These are phyloP conservation scores for Rhabdophis nuchalis DNA, from an alignment of 2,797 vertebrate species.

Conservation along the genomic window DNA sequence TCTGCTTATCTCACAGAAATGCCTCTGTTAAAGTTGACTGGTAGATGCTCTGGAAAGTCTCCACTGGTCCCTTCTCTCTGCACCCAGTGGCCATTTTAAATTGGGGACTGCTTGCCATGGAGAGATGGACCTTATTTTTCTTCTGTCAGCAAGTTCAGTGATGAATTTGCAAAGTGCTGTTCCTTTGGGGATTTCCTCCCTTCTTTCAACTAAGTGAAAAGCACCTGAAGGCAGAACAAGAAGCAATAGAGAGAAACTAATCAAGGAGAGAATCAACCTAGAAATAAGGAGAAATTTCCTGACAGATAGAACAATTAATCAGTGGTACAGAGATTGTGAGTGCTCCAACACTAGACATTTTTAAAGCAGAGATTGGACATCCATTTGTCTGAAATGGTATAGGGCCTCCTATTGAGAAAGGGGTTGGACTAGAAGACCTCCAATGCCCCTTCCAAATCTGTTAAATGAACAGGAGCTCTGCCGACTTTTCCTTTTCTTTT, in stretches of 20 bases:
- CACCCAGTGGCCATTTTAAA: background rate
- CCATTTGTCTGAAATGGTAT: background rate
- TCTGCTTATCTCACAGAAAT: background rate
- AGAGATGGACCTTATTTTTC: background rate
- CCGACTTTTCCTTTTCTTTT: background rate
- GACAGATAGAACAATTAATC: background rate
- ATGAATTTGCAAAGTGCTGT: background rate
- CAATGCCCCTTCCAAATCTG: background rate
- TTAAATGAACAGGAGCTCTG: background rate
- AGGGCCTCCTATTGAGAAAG: background rate
- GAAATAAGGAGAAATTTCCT: background rate
- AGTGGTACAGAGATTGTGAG: background rate
- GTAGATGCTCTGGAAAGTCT: background rate
- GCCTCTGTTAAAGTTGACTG: background rate
- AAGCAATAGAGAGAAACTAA: background rate
- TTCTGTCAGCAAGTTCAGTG: background rate
- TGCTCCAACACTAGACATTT: background rate
- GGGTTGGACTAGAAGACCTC: background rate
- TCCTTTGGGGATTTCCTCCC: background rate
- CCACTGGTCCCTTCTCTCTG: background rate
- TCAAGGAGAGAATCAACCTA: background rate
- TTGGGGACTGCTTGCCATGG: too few relatives aligned
- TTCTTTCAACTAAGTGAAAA: background rate
- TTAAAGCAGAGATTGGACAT: background rate
- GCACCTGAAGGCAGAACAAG: background rate